Conservation (phyloP, 1,140 invertebrate species). For the Pteromalus puparum region DNA sequence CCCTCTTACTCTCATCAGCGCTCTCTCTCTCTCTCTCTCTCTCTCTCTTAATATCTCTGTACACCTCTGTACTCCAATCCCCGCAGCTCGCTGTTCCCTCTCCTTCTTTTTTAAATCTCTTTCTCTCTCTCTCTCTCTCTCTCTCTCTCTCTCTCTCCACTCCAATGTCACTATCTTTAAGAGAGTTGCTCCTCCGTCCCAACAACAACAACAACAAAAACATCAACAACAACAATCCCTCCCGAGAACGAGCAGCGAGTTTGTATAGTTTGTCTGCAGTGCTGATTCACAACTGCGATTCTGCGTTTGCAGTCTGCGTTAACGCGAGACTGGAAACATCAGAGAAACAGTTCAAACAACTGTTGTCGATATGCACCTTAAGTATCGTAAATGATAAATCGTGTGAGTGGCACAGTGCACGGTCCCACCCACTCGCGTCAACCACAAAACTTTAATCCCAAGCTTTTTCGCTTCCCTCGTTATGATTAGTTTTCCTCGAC, state of each 20-base stretch:
- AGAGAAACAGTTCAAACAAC: constrained; percentile 19
- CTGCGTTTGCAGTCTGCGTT: constrained; percentile 15
- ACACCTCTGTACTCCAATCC: too few species aligned
- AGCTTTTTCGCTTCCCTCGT: constrained; percentile 53
- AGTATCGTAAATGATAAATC: constrained; percentile 32
- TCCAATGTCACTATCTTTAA: constrained; percentile 20
- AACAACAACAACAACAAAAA: not conserved
- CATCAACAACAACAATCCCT: not conserved
- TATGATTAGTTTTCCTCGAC: constrained; percentile 42
- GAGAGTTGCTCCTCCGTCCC: not conserved
- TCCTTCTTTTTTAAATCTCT: not conserved
- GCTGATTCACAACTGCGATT: constrained; percentile 24
- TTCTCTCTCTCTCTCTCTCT: not conserved
- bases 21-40: constrained; percentile 1
- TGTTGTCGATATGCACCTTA: constrained; percentile 39
- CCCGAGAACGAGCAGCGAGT: constrained; percentile 21
- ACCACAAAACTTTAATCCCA: constrained; percentile 35
- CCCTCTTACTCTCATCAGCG: not conserved
- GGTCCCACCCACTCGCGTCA: constrained; percentile 50
- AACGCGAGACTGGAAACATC: constrained; percentile 35
- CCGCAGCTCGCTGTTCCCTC: not conserved
- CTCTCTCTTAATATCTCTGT: not conserved
- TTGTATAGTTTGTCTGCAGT: constrained; percentile 42
- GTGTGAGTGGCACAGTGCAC: constrained; percentile 55
- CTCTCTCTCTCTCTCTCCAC: not conserved